Percentiles rank a stretch among this genome's conserved stretches.
These are phyloP conservation scores for Tetragonula carbonaria DNA, from an alignment of 2,888 invertebrate species.

Conservation along the genomic window DNA sequence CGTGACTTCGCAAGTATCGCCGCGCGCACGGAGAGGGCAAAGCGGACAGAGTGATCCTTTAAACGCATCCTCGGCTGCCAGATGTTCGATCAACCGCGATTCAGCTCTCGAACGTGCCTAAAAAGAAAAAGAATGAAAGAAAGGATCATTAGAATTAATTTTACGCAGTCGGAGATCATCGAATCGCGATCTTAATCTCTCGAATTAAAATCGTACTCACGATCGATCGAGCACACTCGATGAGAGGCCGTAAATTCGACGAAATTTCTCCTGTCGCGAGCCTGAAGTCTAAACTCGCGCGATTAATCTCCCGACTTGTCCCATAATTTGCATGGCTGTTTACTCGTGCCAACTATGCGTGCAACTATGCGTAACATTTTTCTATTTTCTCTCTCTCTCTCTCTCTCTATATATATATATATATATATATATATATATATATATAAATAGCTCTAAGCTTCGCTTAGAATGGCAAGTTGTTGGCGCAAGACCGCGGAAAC, in stretches of 20 bases:
- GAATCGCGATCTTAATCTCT: too few relatives aligned
- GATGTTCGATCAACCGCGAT: slow-evolving; percentile 62
- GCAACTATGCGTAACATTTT: slow-evolving; percentile 46
- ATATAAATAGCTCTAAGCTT: background rate
- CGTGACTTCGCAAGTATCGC: slow-evolving; percentile 64
- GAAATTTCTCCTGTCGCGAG: background rate
- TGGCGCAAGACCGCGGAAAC: slow-evolving; percentile 35
- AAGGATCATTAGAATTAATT: too few relatives aligned
- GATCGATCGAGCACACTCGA: background rate
- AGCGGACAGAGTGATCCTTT: slow-evolving; percentile 63
- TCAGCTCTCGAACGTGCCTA: background rate
- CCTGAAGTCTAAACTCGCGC: slow-evolving; percentile 9
- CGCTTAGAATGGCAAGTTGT: slow-evolving; percentile 24
- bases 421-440: too few relatives aligned
- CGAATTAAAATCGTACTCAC: too few relatives aligned
- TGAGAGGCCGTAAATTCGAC: background rate
- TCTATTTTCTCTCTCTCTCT: slow-evolving; percentile 19
- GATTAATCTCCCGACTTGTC: slow-evolving; percentile 27
- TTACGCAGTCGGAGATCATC: too few relatives aligned
- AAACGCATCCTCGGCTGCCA: slow-evolving; percentile 61
- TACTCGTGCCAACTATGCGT: slow-evolving; percentile 34
- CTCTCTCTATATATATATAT: too few relatives aligned
- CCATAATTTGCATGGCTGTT: slow-evolving; percentile 4
- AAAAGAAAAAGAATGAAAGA: too few relatives aligned
- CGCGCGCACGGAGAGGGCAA: slow-evolving; percentile 28